phyloP scores from a whole-genome alignment of 2,797 vertebrate species.

The Oreortyx pictus region DNA sequence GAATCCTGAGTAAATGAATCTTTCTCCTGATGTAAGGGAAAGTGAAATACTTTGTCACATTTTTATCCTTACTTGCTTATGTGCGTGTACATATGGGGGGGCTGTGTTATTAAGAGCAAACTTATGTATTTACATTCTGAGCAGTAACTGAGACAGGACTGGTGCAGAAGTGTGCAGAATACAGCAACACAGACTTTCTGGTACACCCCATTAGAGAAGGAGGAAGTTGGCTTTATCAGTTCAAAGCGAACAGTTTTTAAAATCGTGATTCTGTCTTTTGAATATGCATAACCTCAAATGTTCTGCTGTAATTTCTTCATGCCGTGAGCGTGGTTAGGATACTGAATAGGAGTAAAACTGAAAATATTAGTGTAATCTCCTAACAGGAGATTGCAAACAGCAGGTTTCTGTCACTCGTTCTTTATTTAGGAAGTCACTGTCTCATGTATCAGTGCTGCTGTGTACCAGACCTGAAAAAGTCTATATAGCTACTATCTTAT shows the following conservation, averaged over 20 bases:
- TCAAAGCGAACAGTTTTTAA: not conserved
- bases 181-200: not conserved
- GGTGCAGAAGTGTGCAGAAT: not conserved
- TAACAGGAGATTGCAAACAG: not conserved
- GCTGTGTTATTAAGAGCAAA: not conserved
- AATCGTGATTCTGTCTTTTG: not conserved
- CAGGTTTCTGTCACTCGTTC: not conserved
- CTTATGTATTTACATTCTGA: not conserved
- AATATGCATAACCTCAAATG: not conserved
- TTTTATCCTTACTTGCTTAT: not conserved
- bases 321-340: not conserved
- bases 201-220: not conserved
- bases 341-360: not conserved
- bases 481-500: not conserved
- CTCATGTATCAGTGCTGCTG: not conserved
- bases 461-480: not conserved
- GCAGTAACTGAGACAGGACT: not conserved
- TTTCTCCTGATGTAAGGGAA: not conserved
- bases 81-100: not conserved
- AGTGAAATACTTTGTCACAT: not conserved
- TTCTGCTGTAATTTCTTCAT: conserved; percentile 3
- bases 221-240: not conserved
- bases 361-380: not conserved
- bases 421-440: not conserved
- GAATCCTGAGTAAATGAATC: not conserved